Evolutionary conservation across 2,888 invertebrate species (phyloP).

Genomic region (Drosophila acutilabella): DNA sequence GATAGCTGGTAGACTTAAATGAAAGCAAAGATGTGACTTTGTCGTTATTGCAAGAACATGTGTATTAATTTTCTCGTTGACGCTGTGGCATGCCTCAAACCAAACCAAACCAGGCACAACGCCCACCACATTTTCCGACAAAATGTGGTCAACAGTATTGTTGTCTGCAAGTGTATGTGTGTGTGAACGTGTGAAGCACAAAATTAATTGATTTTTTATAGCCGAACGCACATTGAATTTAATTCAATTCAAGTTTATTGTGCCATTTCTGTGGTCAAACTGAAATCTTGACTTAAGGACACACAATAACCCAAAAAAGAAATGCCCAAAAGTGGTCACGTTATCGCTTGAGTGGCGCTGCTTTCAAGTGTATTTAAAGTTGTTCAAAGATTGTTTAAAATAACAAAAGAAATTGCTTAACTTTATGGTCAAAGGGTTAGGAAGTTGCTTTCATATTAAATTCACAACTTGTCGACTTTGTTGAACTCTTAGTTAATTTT

Average conservation of each 20-base stretch:
- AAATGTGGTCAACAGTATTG: constrained; percentile 51
- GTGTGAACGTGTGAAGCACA: constrained; percentile 57
- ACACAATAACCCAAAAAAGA: constrained; percentile 1
- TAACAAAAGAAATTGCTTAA: not conserved
- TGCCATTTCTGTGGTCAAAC: constrained; percentile 24
- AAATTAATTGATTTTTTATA: constrained; percentile 75
- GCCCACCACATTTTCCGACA: constrained; percentile 36
- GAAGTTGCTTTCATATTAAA: too few relatives aligned
- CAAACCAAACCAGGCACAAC: constrained; percentile 10
- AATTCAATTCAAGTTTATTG: constrained; percentile 50
- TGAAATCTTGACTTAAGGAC: constrained; percentile 20
- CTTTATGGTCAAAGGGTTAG: not conserved
- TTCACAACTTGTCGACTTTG: constrained; percentile 1
- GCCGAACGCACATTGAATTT: constrained; percentile 48
- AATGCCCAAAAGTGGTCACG: not conserved
- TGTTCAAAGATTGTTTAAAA: not conserved
- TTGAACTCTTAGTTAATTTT: not conserved
- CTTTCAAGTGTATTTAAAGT: not conserved
- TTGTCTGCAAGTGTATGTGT: constrained; percentile 1
- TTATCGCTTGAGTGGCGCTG: not conserved
- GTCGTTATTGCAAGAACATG: constrained; percentile 65
- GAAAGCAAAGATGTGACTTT: constrained; percentile 19
- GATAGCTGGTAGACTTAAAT: not conserved
- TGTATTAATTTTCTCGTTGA: constrained; percentile 69
- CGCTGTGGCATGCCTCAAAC: constrained; percentile 51